Conservation (phyloP, 2,797 vertebrate species). For the Poeciliopsis gracilis region DNA sequence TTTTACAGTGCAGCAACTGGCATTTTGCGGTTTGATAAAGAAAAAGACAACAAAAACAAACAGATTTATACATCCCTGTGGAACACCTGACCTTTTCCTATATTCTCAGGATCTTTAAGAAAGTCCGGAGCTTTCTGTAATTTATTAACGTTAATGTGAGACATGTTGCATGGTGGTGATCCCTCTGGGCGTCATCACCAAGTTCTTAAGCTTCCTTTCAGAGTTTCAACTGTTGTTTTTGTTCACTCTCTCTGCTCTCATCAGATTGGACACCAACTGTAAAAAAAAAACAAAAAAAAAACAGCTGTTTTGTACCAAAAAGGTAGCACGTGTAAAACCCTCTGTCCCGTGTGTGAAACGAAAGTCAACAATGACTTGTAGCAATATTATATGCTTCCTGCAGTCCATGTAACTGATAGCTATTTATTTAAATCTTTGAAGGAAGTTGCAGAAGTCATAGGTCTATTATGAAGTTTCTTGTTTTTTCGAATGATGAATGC, state of each 20-base stretch:
- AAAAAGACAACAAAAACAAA: neutral
- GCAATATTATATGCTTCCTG: neutral
- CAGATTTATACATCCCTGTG: neutral
- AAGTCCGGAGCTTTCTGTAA: neutral
- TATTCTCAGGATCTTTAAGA: neutral
- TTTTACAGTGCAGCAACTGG: neutral
- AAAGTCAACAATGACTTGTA: neutral
- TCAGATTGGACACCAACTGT: neutral
- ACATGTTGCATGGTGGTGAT: neutral
- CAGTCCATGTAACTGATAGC: neutral
- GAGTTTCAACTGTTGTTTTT: neutral
- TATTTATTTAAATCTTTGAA: constrained; percentile 1
- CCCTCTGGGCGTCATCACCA: neutral
- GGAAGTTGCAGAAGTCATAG: neutral
- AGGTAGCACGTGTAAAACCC: neutral
- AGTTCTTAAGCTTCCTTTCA: neutral
- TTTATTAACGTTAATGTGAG: neutral
- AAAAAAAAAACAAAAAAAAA: neutral
- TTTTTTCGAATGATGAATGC: neutral
- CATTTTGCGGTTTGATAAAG: neutral
- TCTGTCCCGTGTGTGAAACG: neutral
- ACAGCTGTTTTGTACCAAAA: neutral
- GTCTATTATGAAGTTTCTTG: neutral
- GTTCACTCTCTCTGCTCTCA: neutral
- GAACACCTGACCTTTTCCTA: neutral